Evolutionary conservation across 1,140 invertebrate genomes (phyloP), one percentile per base, ranked within the genome.

Genomic region (Ooceraea biroi): DNA sequence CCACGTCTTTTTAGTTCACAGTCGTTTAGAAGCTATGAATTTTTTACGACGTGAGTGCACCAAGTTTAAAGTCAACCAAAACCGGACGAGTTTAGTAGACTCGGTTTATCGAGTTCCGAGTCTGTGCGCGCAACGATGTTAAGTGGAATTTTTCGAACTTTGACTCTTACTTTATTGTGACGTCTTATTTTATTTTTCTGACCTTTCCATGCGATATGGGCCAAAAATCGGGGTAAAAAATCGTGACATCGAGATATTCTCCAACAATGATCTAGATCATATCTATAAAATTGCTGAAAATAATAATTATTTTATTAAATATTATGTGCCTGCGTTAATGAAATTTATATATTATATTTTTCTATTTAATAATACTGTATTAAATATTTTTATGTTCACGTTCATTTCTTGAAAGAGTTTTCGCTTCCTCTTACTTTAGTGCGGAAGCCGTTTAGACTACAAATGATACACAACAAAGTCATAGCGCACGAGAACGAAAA

Each of bases 31-130:
- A 52, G 5, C 60, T 66, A 55, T 78, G 48, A 57, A 78, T 68
- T 69, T 78, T 68, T 78, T 22, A 68, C 48, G n/a, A 66, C 12
- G 19, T 66, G 66, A 66, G 61, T 41, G 46, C 55, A 76, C 50
- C 61, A 27, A 69, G 65, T 69, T 69, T 44, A 52, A 65, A 78
- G 48, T 68, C 22, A 8, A 17, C 27, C 36, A 36, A 55, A 69
- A 69, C 68, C 44, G 44, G 17, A 11, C 36, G 30, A 4, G 7
- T 48, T 68, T 7, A 7, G 48, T 55, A 41, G 22, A 55, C 36
- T 78, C 17, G 5, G 14, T 52, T 52, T 52, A 14, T 19, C 11
- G 25, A 44, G 25, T 17, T 30, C n/a, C 41, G 36, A 50, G 44
- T 17, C 25, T 25, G 25, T 10, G 19, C 41, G 17, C 41, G 19